Evolutionary conservation across 2,888 invertebrate genomes (phyloP).

Genomic region (Fragum fragum): DNA sequence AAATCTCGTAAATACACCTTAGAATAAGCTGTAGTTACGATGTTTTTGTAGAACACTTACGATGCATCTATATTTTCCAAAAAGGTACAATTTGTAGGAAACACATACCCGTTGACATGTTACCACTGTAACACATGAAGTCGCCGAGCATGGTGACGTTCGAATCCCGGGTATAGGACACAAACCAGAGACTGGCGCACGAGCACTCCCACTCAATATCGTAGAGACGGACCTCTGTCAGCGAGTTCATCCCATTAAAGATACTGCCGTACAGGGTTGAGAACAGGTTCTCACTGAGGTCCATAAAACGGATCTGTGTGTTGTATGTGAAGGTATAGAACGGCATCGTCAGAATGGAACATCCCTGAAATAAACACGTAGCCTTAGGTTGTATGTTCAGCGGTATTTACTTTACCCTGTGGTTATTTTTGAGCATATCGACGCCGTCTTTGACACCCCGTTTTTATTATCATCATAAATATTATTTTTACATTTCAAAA

Average conservation of each 20-base stretch:
- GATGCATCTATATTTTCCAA: too few species aligned
- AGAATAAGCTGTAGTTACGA: too few species aligned
- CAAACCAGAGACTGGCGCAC: constrained; percentile 66
- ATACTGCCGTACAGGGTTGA: constrained; percentile 54
- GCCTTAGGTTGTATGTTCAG: too few species aligned
- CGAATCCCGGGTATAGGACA: constrained; percentile 48
- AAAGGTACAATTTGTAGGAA: too few species aligned
- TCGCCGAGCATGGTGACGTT: constrained; percentile 68
- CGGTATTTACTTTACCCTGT: too few species aligned
- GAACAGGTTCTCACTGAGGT: constrained; percentile 64
- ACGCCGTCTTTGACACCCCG: too few species aligned
- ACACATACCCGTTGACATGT: constrained; percentile 1
- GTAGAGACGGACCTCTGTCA: constrained; percentile 51
- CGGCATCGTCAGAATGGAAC: constrained; percentile 42
- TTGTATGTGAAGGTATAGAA: constrained; percentile 61
- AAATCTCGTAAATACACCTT: too few species aligned
- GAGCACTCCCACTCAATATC: constrained; percentile 67
- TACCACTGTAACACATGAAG: constrained; percentile 10
- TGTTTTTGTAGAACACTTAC: too few species aligned
- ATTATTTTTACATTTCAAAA: too few species aligned
- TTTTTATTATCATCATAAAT: too few species aligned
- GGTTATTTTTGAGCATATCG: too few species aligned
- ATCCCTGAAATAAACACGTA: constrained; percentile 44
- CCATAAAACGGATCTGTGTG: constrained; percentile 57
- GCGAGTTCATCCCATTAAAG: constrained; percentile 51